Percentiles rank a stretch among this genome's conserved stretches.
phyloP scores from a whole-genome alignment of 1,140 invertebrate genomes.

The Platorchestia sp. region DNA sequence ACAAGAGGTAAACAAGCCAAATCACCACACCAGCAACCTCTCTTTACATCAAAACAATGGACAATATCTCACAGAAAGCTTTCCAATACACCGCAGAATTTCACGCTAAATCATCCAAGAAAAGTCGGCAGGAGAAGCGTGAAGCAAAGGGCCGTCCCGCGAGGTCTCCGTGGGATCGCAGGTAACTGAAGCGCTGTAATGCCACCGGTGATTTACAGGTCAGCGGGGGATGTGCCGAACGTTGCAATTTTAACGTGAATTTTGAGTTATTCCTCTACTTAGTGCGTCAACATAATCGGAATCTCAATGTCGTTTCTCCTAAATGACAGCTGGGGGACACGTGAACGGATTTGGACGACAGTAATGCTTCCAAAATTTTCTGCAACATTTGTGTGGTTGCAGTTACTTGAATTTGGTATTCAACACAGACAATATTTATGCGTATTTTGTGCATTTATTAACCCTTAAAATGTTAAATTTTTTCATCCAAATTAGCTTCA shows the following conservation, averaged over 20 bases:
- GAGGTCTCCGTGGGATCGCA: background rate
- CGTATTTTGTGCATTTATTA: too few relatives aligned
- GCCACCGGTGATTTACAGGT: constrained; percentile 32
- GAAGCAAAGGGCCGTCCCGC: background rate
- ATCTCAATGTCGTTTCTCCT: too few relatives aligned
- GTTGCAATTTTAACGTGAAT: background rate
- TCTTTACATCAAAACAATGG: constrained; percentile 54
- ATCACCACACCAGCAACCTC: constrained; percentile 41
- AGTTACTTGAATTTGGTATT: too few relatives aligned
- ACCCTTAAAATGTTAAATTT: too few relatives aligned
- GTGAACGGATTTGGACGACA: too few relatives aligned
- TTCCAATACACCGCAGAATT: constrained; percentile 49
- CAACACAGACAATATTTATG: too few relatives aligned
- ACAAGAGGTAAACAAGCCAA: constrained; percentile 51
- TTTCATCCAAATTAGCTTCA: too few relatives aligned
- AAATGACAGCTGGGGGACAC: too few relatives aligned
- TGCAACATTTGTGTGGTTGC: too few relatives aligned
- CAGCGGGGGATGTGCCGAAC: background rate
- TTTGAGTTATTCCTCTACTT: background rate
- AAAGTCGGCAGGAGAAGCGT: constrained; percentile 22
- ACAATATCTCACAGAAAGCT: constrained; percentile 50
- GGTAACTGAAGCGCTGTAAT: background rate
- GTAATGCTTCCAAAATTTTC: too few relatives aligned
- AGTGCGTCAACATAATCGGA: too few relatives aligned
- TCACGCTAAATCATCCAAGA: constrained; percentile 27